Base-by-base conservation (phyloP, 2,888 invertebrate species). In the Julus scandinavius region DNA sequence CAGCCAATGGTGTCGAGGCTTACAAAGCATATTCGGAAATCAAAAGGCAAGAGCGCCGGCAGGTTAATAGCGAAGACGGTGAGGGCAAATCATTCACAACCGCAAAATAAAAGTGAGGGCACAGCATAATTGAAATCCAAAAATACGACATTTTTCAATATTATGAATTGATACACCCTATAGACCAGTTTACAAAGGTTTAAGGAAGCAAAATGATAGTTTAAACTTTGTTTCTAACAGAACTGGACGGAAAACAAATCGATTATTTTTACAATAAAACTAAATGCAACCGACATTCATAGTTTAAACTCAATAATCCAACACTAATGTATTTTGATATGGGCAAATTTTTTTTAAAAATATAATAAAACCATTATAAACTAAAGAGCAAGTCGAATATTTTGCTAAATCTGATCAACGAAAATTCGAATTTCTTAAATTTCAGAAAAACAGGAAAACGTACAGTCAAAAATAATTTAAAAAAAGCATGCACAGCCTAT, bases 91-190 rank as follows among this genome's bases (percentile, higher is more conserved):
- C 63, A 63, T 63, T 7, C 15, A 63, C 54, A 54, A 54, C 54
- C 13, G 54, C 15, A 54, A 54, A 45, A 54, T 17, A 54, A 54
- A 20, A n/a, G 7, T n/a, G n/a, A n/a, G 63, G 63, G 20, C 63
- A 63, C 7, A 5, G n/a, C 63, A 63, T 63, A 7, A 63, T 1
- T 54, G 54, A 54, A 17, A 17, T 54, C 20, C 20, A 63, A 63
- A n/a, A 63, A 63, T 63, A 20, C 63, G 63, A 63, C 6, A 63
- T n/a, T n/a, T n/a, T 63, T 63, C 63, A 63, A 63, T 63, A n/a
- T n/a, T 20, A 20, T 20, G n/a, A 63, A 63, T n/a, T 63, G 20
- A 63, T 63, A 63, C 63, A 63, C n/a, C 7, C 63, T 17, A 63
- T 20, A 5, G n/a, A 63, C n/a, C 20, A 20, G n/a, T 63, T 63